Evolutionary conservation across 1,140 invertebrate species (phyloP), one percentile per base, ranked within the genome.

Genomic region (Diploscapter pachys): DNA sequence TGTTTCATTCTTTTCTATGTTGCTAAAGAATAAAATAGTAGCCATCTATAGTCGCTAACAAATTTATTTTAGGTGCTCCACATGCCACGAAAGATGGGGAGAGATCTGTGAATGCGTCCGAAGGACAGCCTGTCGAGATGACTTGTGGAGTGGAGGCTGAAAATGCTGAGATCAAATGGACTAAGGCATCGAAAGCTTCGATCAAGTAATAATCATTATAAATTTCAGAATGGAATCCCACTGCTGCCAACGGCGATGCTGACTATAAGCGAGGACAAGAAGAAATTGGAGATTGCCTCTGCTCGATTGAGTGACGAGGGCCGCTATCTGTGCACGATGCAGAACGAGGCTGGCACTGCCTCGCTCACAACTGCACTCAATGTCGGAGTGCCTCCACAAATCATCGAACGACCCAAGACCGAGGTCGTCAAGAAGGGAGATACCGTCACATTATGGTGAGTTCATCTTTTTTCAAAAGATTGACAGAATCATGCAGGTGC

Each of bases 281-380:
- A 52, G 5, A 6, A 85, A 57, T 69, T 88, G 9, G 50, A 77
- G n/a, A 82, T 88, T n/a, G 76, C 62, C 4, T 52, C 81, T 48
- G 75, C 87, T 0, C 71, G 65, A 48, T 48, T 72, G 3, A 70
- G 72, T 3, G 86, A 88, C 70, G 78, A 79, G 51, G 87, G 87
- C 2, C 74, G 72, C 13, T 88, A 88, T 69, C 82, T 73, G 50
- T 88, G 87, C 76, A 82, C 76, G 50, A 87, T 86, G 5, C 76
- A 66, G 0, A 88, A 88, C 73, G 49, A 74, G 31, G 77, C 80
- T 4, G 86, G 85, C 59, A 79, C 79, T 57, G 80, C 79, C 1
- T 72, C 72, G 2, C 69, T 70, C 55, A 68, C 68, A 52, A 71
- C 72, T 53, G 54, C 75, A 56, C 61, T 83, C 50, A 73, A 77